Evolutionary conservation across 2,797 vertebrate genomes (phyloP), one percentile per base, ranked within the genome.

Genomic region (Menidia menidia): DNA sequence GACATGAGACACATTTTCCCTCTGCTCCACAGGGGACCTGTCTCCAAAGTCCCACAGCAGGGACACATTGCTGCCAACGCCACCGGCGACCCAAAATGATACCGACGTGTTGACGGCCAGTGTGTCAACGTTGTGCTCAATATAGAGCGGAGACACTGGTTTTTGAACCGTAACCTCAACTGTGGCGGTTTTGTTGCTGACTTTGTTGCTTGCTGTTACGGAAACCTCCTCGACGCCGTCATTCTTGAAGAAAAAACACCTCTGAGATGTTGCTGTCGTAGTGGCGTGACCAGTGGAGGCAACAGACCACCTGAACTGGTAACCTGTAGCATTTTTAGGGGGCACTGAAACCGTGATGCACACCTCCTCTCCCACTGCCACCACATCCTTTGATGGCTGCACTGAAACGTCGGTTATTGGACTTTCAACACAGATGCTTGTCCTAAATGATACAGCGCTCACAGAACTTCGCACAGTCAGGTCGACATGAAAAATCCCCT

Each of bases 1-100:
- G 44, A 79, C 52, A 18, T 95, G 93, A 6, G 91, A 90, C 9
- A 74, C 61, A 7, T 91, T 93, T 43, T 39, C 72, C 15, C 75
- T 82, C 35, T 64, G 48, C 31, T 75, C 83, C 2, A 25, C 15
- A 3, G 72, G 60, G 19, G 91, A 91, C 4, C 84, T 88, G 52
- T 96, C 94, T 31, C 94, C 94, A 85, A 95, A 96, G 60, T 95
- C 87, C 95, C 95, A 96, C 18, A 82, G 42, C 65, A 93, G 81
- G 3, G 90, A 86, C 39, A 89, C 88, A 54, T 86, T 85, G 64
- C 84, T 92, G n/a, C 90, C 93, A 16, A 60, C 43, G 55, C 55
- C 82, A 56, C 71, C 52, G 1, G 53, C 62, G 5, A 92, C 87
- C 89, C 88, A 93, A 81, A 95, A 95, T 4, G 42, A 59, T 2